Conservation (phyloP, 1,140 invertebrate species). For the Belonocnema kinseyi region DNA sequence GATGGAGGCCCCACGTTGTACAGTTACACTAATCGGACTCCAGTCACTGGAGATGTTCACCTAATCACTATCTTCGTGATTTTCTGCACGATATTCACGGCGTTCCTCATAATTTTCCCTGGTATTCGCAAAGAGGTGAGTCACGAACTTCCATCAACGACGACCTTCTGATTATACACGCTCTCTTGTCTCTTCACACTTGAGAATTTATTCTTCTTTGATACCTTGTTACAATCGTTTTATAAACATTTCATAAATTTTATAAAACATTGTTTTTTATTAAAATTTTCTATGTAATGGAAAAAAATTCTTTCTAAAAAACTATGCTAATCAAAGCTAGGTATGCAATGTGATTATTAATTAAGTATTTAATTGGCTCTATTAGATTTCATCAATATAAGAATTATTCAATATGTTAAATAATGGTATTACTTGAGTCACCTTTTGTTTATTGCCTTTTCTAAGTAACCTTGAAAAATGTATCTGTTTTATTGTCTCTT, state of each 20-base stretch:
- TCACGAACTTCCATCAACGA: constrained; percentile 26
- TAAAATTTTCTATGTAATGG: no score
- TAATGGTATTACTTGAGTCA: no score
- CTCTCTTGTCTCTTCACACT: constrained; percentile 30
- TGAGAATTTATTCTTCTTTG: constrained; percentile 20
- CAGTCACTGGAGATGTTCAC: constrained; percentile 92
- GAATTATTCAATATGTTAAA: no score
- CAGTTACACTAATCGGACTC: constrained; percentile 92
- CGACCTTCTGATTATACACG: constrained; percentile 28
- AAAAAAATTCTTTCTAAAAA: no score
- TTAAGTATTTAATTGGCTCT: no score
- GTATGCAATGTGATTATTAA: no score
- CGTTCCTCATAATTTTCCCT: constrained; percentile 95
- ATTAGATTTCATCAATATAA: no score
- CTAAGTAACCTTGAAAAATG: no score
- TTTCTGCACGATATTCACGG: constrained; percentile 92
- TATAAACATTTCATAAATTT: background rate
- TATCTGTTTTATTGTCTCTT: no score
- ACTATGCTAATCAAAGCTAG: no score
- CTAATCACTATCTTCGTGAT: constrained; percentile 90
- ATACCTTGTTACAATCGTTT: constrained; percentile 7
- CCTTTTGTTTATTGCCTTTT: no score
- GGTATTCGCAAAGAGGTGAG: constrained; percentile 95
- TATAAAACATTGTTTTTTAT: background rate
- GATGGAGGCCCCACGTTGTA: constrained; percentile 96